Evolutionary conservation across 1,140 invertebrate genomes (phyloP).

Genomic region (Ptiloglossa arizonensis): DNA sequence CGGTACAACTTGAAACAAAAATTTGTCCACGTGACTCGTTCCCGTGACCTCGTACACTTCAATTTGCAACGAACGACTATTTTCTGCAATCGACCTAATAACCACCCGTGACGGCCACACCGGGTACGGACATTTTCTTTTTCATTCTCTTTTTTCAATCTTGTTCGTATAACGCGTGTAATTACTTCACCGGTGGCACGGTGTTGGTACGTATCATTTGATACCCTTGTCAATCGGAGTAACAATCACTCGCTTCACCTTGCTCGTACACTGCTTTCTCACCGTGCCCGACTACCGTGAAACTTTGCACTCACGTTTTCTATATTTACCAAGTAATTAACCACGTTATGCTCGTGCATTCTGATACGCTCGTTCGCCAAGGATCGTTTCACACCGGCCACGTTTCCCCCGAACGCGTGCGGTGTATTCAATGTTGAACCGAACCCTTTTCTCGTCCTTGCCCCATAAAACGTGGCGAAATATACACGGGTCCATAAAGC

Average conservation of each 20-base stretch:
- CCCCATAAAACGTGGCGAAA: not conserved
- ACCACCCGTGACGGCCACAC: not conserved
- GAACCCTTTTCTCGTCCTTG: slow-evolving; percentile 15
- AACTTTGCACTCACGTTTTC: not conserved
- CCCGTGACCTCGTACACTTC: not conserved
- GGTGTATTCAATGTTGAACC: not conserved
- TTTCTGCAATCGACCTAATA: not conserved
- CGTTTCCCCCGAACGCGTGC: not conserved
- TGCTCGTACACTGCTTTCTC: not conserved
- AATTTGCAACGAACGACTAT: not conserved
- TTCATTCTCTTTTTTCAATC: too few species aligned
- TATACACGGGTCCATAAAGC: too few species aligned
- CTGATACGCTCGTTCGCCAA: not conserved
- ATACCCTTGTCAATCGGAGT: slow-evolving; percentile 22
- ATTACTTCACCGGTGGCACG: not conserved
- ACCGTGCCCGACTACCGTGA: slow-evolving; percentile 8
- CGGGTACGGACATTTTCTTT: not conserved
- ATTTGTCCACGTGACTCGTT: not conserved
- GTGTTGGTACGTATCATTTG: not conserved
- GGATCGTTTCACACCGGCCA: not conserved
- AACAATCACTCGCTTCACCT: slow-evolving; percentile 1
- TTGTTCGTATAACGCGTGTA: not conserved
- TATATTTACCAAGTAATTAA: slow-evolving; percentile 31
- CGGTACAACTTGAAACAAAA: not conserved
- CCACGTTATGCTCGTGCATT: not conserved